Evolutionary conservation across 64 coral and sea anemone genomes (phyloP), one percentile per base, ranked within the genome.

Genomic region (Dendrophyllia cribrosa): DNA sequence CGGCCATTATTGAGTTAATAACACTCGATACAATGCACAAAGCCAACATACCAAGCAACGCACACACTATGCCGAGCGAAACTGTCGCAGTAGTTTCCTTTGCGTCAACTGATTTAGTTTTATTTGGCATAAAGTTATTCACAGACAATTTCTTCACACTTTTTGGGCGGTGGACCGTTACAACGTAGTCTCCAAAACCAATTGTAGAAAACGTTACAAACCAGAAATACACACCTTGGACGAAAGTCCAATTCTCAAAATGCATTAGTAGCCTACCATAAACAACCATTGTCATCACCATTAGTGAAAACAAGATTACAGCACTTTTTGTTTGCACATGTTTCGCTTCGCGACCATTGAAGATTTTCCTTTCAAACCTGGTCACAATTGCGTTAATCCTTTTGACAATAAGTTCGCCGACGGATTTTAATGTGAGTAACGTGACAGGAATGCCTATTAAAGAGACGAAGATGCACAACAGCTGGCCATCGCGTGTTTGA

Each of bases 181-280:
- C 69, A 16, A 89, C 49, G 43, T 84, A 94, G 66, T 94, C 92
- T 3, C 92, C 92, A 66, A 89, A 94, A 47, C 92, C 92, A 17
- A 94, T 82, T 12, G 92, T 94, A 14, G 77, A 73, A 43, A 61
- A 84, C 19, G 77, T 76, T 52, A 94, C 73, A 76, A 94, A 89
- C 86, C 92, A 94, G 49, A 89, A 56, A 12, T 94, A 94, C 3
- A 89, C 74, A 2, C 68, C 78, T 51, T 94, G 77, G 15, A 94
- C 56, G 5, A 82, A 94, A 2, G 92, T 94, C 23, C 86, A 73
- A 5, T 19, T 19, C 3, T 78, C 22, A 0, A 17, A 3, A 49
- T 66, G 23, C 61, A 72, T 68, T 23, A 59, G 49, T 23, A 87
- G 1, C 61, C 43, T 3, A 7, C 72, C 74, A 9, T 67, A 51